A percentile compares a stretch with the other conserved stretches of the same genome.
phyloP scores from a whole-genome alignment of 2,797 vertebrate species.

The Chiloscyllium punctatum region DNA sequence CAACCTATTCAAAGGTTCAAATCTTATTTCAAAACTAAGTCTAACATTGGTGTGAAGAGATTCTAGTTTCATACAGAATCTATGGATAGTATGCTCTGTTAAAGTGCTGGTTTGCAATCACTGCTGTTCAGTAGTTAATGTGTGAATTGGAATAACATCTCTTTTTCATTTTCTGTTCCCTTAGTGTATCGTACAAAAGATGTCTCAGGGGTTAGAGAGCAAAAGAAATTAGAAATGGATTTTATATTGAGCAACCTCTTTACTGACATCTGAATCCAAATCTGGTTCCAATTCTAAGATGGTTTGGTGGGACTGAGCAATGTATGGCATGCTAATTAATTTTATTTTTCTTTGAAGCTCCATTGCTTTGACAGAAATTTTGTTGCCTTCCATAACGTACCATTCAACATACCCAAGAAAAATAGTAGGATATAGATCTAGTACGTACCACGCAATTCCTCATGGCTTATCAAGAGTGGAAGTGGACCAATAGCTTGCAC shows the following conservation, averaged over 20 bases:
- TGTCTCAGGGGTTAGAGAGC: background rate
- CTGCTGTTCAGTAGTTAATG: background rate
- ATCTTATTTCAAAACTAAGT: background rate
- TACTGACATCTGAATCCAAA: background rate
- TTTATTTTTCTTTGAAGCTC: background rate
- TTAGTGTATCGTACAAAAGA: background rate
- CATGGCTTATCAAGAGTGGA: background rate
- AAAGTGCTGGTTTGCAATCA: background rate
- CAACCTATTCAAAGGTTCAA: background rate
- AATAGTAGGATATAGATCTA: background rate
- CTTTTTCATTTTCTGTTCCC: background rate
- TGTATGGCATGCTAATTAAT: background rate
- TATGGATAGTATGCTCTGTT: background rate
- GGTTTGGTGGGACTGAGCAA: background rate
- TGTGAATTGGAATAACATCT: background rate
- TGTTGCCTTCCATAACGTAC: background rate
- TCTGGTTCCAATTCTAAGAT: background rate
- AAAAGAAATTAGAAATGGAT: background rate
- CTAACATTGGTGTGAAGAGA: background rate
- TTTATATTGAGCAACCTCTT: background rate
- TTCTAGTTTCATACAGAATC: background rate
- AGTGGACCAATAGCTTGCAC: background rate
- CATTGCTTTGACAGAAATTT: background rate
- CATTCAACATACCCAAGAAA: background rate
- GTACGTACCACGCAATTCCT: background rate